phyloP scores from a whole-genome alignment of 1,140 invertebrate genomes.

The Daktulosphaira vitifoliae region DNA sequence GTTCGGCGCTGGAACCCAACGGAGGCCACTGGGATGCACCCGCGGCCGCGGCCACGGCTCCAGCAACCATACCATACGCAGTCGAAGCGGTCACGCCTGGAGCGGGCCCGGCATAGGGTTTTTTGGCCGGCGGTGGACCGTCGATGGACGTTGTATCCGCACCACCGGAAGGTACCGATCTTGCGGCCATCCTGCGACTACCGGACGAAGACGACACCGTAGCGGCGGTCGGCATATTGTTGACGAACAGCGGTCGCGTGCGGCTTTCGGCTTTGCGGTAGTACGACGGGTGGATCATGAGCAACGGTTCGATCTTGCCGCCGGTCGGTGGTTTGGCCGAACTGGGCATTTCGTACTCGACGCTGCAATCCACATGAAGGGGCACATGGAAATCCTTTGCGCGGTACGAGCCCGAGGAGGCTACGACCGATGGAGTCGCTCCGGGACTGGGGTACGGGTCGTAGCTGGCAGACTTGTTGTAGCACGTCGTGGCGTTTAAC shows the following conservation, averaged over 20 bases:
- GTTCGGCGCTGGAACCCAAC: conserved; percentile 24
- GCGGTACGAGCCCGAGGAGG: background rate
- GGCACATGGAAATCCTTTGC: conserved; percentile 65
- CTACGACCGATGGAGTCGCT: background rate
- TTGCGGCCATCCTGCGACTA: background rate
- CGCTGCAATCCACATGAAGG: conserved; percentile 72
- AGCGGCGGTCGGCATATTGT: conserved; percentile 50
- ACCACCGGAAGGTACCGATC: background rate
- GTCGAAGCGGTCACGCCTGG: conserved; percentile 28
- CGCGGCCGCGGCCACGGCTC: conserved; percentile 21
- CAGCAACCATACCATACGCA: conserved; percentile 20
- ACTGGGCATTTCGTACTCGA: conserved; percentile 73
- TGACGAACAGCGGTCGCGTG: conserved; percentile 62
- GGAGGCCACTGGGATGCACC: conserved; percentile 25
- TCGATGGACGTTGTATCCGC: background rate
- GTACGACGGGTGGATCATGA: conserved; percentile 79
- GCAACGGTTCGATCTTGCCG: conserved; percentile 60
- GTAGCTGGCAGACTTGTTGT: conserved; percentile 21
- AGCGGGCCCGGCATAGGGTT: conserved; percentile 24
- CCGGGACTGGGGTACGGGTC: conserved; percentile 3
- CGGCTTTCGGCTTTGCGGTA: conserved; percentile 69
- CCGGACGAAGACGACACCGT: background rate
- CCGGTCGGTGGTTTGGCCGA: conserved; percentile 70
- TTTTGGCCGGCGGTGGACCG: conserved; percentile 27
- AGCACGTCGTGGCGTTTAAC: conserved; percentile 24